These are phyloP conservation scores for Sylvilagus floridanus DNA, from an alignment of 2,797 vertebrate species.

Conservation along the genomic window DNA sequence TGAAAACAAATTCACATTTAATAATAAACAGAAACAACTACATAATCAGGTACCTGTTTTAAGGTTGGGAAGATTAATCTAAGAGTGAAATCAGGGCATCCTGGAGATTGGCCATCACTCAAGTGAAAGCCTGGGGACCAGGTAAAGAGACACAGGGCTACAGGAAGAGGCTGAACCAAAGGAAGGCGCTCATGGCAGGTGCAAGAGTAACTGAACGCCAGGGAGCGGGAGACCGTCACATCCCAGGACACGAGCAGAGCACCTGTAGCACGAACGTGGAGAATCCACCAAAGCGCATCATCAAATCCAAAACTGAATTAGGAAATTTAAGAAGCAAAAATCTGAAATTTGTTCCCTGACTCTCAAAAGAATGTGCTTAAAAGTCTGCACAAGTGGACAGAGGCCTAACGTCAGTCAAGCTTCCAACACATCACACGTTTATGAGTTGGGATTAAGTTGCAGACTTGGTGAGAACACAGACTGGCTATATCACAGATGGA, in stretches of 20 bases:
- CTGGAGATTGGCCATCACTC: background rate
- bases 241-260: background rate
- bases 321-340: slow-evolving; percentile 44
- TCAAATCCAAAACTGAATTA: background rate
- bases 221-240: background rate
- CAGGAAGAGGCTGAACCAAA: background rate
- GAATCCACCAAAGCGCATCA: background rate
- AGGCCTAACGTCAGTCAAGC: background rate
- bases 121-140: background rate
- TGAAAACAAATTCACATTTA: slow-evolving; percentile 13
- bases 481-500: background rate
- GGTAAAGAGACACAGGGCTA: background rate
- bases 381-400: background rate
- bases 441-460: background rate
- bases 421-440: background rate
- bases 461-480: background rate
- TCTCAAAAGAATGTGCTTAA: background rate
- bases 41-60: background rate
- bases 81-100: background rate
- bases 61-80: background rate
- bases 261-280: background rate
- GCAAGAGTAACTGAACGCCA: background rate
- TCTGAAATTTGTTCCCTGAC: background rate
- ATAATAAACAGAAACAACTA: background rate
- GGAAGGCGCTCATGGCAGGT: background rate